These are phyloP conservation scores for Tychaedon coryphoeus DNA, from an alignment of 2,113 vertebrate genomes.

Conservation along the genomic window DNA sequence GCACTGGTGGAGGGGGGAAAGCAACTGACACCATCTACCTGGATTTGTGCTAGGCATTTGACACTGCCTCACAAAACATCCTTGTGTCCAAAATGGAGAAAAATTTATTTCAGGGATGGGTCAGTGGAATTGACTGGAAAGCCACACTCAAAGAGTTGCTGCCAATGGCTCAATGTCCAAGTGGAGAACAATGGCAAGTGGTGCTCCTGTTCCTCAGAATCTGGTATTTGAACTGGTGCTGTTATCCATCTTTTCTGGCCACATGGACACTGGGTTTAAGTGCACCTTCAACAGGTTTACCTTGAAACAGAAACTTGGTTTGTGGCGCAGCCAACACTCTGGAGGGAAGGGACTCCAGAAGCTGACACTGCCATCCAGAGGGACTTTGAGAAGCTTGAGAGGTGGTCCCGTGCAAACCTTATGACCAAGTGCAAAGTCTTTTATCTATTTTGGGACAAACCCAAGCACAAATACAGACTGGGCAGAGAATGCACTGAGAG, in stretches of 20 bases:
- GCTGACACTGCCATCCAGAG: not conserved
- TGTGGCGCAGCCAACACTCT: fast-evolving
- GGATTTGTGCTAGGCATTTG: not conserved
- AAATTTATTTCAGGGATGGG: not conserved
- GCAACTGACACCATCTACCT: too few relatives aligned
- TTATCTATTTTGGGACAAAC: not conserved
- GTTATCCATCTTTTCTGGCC: not conserved
- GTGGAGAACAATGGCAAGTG: not conserved
- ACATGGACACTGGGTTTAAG: not conserved
- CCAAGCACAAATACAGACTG: not conserved
- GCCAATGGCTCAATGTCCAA: fast-evolving
- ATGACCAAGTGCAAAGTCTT: not conserved
- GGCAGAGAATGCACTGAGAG: not conserved
- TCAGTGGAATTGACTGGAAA: not conserved
- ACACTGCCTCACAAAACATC: too few relatives aligned
- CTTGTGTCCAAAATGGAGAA: not conserved
- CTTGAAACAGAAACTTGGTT: not conserved
- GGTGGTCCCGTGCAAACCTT: not conserved
- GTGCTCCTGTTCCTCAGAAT: not conserved
- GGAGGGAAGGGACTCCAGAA: not conserved
- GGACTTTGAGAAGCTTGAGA: not conserved
- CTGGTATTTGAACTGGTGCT: not conserved
- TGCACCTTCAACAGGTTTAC: too few relatives aligned
- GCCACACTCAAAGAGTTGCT: fast-evolving
- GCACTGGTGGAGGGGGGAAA: not conserved